These are phyloP conservation scores for Gastrophryne carolinensis DNA, from an alignment of 2,797 vertebrate species.

Conservation along the genomic window DNA sequence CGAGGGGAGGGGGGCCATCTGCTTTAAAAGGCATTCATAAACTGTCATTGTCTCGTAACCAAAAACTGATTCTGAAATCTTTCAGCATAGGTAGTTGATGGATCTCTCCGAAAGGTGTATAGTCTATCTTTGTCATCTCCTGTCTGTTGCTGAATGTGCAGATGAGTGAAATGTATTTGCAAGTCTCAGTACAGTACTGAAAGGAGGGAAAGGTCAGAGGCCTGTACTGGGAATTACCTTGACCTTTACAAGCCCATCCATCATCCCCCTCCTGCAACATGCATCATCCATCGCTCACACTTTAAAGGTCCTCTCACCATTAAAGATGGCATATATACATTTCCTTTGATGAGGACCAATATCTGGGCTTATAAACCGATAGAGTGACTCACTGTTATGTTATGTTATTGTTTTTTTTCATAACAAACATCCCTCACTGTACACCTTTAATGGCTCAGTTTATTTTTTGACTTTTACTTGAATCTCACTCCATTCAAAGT, in stretches of 20 bases:
- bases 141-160: conserved; percentile 20
- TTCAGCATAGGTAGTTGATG: not conserved
- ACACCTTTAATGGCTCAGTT: not conserved
- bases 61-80: not conserved
- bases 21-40: too few species aligned
- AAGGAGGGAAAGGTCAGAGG: conserved; percentile 88
- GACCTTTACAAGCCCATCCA: conserved; percentile 83
- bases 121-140: conserved; percentile 17
- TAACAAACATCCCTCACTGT: not conserved
- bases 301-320: conserved; percentile 38
- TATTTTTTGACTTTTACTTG: too few species aligned
- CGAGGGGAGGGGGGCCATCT: too few species aligned
- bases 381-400: not conserved
- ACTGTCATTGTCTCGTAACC: too few species aligned
- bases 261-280: conserved; percentile 62
- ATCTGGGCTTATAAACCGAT: not conserved
- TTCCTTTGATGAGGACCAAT: conserved; percentile 5
- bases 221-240: conserved; percentile 87
- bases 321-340: conserved; percentile 30
- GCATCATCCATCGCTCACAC: conserved; percentile 36
- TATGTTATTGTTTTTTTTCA: not conserved
- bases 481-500: too few species aligned
- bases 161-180: conserved; percentile 26
- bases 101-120: not conserved
- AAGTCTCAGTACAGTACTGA: conserved; percentile 64